phyloP scores from a whole-genome alignment of 2,888 invertebrate species.

The Caenorhabditis uteleia region DNA sequence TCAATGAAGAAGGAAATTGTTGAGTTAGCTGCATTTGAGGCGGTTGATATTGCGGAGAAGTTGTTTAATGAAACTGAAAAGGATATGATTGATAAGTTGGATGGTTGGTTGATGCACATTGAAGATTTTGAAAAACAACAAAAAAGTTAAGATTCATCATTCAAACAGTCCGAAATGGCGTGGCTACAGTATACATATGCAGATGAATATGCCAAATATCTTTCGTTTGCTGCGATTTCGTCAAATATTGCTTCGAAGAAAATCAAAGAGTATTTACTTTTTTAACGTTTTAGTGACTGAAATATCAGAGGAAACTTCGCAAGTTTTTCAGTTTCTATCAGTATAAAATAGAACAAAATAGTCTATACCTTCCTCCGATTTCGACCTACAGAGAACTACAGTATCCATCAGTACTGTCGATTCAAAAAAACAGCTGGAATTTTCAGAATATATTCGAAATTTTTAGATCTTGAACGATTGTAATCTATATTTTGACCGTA shows the following conservation, averaged over 20 bases:
- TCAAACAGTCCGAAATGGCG: slow-evolving; percentile 41
- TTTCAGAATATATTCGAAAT: no score
- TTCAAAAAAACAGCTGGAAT: no score
- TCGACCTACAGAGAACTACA: no score
- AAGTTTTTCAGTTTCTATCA: no score
- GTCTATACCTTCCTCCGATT: no score
- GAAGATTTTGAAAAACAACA: slow-evolving; percentile 2
- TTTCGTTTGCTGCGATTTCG: slow-evolving; percentile 65
- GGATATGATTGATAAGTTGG: slow-evolving; percentile 34
- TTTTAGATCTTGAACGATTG: no score
- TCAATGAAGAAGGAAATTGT: slow-evolving; percentile 33
- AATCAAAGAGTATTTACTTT: slow-evolving; percentile 44
- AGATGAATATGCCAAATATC: slow-evolving; percentile 61
- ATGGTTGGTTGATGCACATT: slow-evolving; percentile 13
- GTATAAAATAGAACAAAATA: no score
- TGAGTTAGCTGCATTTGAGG: slow-evolving; percentile 38
- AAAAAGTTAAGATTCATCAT: slow-evolving; percentile 5
- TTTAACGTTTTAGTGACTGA: no score
- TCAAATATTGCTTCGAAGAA: slow-evolving; percentile 54
- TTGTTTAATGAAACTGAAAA: slow-evolving; percentile 57
- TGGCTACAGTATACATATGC: slow-evolving; percentile 55
- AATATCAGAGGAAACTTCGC: no score
- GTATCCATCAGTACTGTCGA: no score
- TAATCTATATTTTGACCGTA: no score
- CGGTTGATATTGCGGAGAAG: slow-evolving; percentile 41